phyloP scores from a whole-genome alignment of 2,113 vertebrate genomes.

The Phrynosoma blainvillii region DNA sequence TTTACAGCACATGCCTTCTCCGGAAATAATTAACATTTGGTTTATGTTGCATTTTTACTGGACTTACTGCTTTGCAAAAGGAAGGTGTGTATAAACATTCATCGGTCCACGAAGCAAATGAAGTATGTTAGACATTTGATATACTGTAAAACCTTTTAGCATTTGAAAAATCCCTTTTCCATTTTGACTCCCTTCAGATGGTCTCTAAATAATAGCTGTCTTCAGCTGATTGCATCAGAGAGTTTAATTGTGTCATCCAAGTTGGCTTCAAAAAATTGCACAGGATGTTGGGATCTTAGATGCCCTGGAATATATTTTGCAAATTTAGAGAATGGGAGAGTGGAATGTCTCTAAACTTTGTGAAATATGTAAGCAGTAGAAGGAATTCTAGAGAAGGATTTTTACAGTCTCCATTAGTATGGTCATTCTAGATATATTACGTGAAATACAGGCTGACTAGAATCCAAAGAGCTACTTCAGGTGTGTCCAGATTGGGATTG shows the following conservation, averaged over 20 bases:
- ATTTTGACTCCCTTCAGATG: conserved; percentile 33
- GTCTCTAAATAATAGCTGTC: conserved; percentile 56
- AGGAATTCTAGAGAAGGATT: conserved; percentile 30
- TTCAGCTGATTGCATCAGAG: conserved; percentile 55
- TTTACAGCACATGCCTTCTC: conserved; percentile 5
- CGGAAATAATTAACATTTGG: conserved; percentile 44
- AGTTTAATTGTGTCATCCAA: conserved; percentile 42
- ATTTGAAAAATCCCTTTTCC: conserved; percentile 48
- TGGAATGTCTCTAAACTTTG: conserved; percentile 11
- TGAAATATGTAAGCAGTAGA: conserved; percentile 24
- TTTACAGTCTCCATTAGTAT: background rate
- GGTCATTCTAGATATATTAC: background rate
- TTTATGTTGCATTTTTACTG: conserved; percentile 50
- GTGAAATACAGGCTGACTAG: background rate
- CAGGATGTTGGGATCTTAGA: conserved; percentile 43
- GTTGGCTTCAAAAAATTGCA: conserved; percentile 32
- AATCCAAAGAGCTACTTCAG: too few relatives aligned
- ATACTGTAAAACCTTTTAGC: conserved; percentile 43
- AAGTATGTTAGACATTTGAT: conserved; percentile 53
- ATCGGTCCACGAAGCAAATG: conserved; percentile 49
- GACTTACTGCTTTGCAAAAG: conserved; percentile 60
- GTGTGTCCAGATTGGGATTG: too few relatives aligned
- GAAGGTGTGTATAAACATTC: conserved; percentile 64
- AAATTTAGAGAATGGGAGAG: background rate
- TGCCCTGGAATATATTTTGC: conserved; percentile 16